A percentile compares a stretch with the other conserved stretches of the same genome.
These are phyloP conservation scores for Heterochromis multidens DNA, from an alignment of 2,113 vertebrate species.

Conservation along the genomic window DNA sequence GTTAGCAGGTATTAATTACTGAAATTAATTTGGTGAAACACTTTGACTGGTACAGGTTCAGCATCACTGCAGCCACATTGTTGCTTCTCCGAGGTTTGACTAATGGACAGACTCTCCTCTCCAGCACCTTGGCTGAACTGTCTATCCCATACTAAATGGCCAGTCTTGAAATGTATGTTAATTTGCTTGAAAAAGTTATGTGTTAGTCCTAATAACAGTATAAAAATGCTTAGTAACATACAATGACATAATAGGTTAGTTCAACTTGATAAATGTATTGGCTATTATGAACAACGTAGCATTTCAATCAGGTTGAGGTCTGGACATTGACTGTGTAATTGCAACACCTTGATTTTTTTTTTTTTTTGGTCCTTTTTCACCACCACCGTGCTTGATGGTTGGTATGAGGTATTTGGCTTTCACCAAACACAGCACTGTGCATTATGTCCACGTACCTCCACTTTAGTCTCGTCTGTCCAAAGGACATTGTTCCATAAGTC, in stretches of 20 bases:
- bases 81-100: neutral
- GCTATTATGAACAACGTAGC: neutral
- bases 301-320: neutral
- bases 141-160: neutral
- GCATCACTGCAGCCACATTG: neutral
- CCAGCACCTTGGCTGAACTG: neutral
- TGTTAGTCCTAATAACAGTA: too few relatives aligned
- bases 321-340: accelerated
- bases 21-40: neutral
- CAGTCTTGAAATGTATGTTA: too few relatives aligned
- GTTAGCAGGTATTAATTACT: neutral
- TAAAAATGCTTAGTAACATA: too few relatives aligned
- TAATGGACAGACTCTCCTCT: neutral
- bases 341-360: neutral
- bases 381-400: neutral
- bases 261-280: too few relatives aligned
- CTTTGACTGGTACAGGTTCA: neutral
- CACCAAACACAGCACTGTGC: neutral
- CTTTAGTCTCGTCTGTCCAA: neutral
- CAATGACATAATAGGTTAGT: too few relatives aligned
- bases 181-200: too few relatives aligned
- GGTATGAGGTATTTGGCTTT: neutral
- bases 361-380: too few relatives aligned
- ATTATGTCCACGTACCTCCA: neutral
- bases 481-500: neutral